Evolutionary conservation across 2,888 invertebrate species (phyloP).

Genomic region (Euzophera pinguis): DNA sequence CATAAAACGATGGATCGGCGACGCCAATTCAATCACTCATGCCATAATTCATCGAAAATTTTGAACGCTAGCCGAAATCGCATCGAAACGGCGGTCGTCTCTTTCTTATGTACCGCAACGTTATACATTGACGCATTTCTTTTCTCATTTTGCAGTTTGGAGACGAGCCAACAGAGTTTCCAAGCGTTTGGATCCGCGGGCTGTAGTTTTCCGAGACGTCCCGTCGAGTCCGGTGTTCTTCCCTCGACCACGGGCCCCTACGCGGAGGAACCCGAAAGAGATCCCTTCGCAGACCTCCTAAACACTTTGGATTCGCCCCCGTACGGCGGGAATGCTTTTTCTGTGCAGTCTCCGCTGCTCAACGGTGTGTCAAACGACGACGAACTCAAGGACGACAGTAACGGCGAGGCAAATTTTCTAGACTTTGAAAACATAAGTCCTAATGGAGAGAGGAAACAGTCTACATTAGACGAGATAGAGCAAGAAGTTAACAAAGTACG

Average conservation of each 20-base stretch:
- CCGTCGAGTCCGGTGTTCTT: conserved; percentile 73
- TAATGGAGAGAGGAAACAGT: conserved; percentile 53
- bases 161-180: conserved; percentile 79
- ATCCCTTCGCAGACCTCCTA: conserved; percentile 52
- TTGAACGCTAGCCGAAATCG: conserved; percentile 61
- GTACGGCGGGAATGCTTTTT: conserved; percentile 47
- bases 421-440: conserved; percentile 63
- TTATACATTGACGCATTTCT: conserved; percentile 72
- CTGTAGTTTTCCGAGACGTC: conserved; percentile 76
- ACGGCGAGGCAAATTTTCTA: conserved; percentile 70
- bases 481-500: conserved; percentile 75
- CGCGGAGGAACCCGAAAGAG: conserved; percentile 54
- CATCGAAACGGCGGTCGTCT: conserved; percentile 62
- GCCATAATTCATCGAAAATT: conserved; percentile 72
- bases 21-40: conserved; percentile 70
- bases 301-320: conserved; percentile 53
- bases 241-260: conserved; percentile 47
- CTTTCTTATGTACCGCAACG: conserved; percentile 65
- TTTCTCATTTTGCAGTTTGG: conserved; percentile 80
- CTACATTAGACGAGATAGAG: conserved; percentile 71
- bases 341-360: conserved; percentile 40
- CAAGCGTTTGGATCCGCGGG: conserved; percentile 72
- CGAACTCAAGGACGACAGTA: conserved; percentile 60
- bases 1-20: conserved; percentile 63
- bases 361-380: conserved; percentile 47